Conservation (phyloP, 2,888 invertebrate genomes). For the Cyclophora albipunctata region DNA sequence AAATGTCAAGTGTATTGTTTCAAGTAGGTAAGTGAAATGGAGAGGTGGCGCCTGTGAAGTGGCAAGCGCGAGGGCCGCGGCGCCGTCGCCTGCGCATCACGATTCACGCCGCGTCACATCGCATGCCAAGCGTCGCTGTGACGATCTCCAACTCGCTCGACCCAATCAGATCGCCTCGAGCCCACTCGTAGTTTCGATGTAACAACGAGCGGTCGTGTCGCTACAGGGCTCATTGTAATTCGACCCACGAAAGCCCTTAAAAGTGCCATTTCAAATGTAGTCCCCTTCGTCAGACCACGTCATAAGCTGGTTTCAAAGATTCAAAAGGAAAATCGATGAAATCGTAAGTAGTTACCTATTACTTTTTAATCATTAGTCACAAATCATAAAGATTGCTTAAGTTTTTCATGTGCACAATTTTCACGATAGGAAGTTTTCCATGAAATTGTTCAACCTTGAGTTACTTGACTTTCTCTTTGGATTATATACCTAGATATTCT, state of each 20-base stretch:
- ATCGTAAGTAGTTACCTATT: constrained; percentile 56
- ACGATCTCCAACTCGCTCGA: constrained; percentile 16
- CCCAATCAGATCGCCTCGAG: constrained; percentile 11
- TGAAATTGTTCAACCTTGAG: constrained; percentile 7
- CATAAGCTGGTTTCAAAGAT: constrained; percentile 50
- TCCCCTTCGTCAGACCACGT: constrained; percentile 56
- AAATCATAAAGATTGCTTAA: constrained; percentile 25
- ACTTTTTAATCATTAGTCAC: constrained; percentile 16
- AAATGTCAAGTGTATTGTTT: too few relatives aligned
- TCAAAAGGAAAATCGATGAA: constrained; percentile 69
- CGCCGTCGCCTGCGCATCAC: not conserved
- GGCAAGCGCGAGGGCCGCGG: not conserved
- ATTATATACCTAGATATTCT: constrained; percentile 8
- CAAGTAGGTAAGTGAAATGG: not conserved
- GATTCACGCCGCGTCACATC: not conserved
- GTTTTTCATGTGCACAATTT: constrained; percentile 7
- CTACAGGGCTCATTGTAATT: constrained; percentile 71
- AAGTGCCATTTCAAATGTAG: constrained; percentile 73
- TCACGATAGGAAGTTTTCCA: constrained; percentile 7
- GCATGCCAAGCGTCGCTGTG: constrained; percentile 7
- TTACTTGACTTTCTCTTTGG: constrained; percentile 26
- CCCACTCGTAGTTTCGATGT: constrained; percentile 62
- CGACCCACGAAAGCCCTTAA: constrained; percentile 64
- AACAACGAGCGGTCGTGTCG: constrained; percentile 62
- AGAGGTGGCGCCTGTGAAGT: not conserved